Conservation (phyloP, 2,888 invertebrate species). For the Spialia ferax region DNA sequence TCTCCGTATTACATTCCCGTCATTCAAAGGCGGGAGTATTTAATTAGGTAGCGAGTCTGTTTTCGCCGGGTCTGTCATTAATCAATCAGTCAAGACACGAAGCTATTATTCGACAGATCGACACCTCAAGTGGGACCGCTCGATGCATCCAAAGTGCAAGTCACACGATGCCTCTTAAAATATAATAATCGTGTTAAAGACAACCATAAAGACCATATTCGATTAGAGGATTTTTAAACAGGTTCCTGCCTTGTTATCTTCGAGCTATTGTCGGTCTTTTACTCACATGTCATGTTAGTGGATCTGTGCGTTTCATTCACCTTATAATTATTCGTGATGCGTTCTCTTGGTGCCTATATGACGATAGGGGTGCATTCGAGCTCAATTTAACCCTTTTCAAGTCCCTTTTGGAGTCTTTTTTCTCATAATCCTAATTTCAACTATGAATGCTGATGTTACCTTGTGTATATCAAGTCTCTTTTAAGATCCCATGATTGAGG, state of each 20-base stretch:
- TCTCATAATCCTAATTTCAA: neutral
- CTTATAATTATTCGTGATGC: conserved; percentile 68
- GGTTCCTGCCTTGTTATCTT: conserved; percentile 80
- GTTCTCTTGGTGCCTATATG: conserved; percentile 52
- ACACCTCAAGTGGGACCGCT: conserved; percentile 70
- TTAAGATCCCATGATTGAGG: too few relatives aligned
- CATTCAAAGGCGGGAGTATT: conserved; percentile 65
- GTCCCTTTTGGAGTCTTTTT: neutral
- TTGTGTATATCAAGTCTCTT: too few relatives aligned
- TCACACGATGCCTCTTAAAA: conserved; percentile 82
- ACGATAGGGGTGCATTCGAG: conserved; percentile 38
- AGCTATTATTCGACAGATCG: conserved; percentile 80
- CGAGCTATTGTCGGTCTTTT: conserved; percentile 68
- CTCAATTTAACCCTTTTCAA: neutral
- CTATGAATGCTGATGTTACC: neutral
- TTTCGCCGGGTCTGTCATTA: conserved; percentile 81
- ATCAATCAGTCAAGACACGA: conserved; percentile 77
- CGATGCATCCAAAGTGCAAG: conserved; percentile 74
- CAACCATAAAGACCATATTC: conserved; percentile 83
- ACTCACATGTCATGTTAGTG: conserved; percentile 63
- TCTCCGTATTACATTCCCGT: conserved; percentile 59
- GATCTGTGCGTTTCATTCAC: conserved; percentile 66
- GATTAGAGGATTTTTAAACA: conserved; percentile 81
- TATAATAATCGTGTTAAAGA: conserved; percentile 86
- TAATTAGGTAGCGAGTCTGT: conserved; percentile 80